phyloP scores from a whole-genome alignment of 1,140 invertebrate species.

The Panagrolaimus sp. region DNA sequence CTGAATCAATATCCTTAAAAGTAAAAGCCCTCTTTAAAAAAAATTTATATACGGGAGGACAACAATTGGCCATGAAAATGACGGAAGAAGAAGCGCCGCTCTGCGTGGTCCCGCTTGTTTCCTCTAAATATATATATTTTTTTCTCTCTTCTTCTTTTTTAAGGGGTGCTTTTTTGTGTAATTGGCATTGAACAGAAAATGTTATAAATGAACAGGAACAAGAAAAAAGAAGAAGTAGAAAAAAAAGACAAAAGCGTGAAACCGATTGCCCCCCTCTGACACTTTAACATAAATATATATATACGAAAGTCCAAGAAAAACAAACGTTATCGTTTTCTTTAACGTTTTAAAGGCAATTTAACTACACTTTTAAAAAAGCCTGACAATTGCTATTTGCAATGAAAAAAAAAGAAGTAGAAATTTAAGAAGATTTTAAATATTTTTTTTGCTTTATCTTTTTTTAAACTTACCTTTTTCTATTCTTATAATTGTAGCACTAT shows the following conservation, averaged over 20 bases:
- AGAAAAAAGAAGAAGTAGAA: too few relatives aligned
- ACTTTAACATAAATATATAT: not conserved
- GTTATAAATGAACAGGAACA: too few relatives aligned
- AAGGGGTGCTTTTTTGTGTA: too few relatives aligned
- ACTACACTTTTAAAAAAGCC: not conserved
- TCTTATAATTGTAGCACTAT: slow-evolving; percentile 17
- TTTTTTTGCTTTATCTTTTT: not conserved
- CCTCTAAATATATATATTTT: too few relatives aligned
- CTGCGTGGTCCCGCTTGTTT: too few relatives aligned
- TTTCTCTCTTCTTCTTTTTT: too few relatives aligned
- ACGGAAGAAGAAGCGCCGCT: too few relatives aligned
- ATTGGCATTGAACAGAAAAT: too few relatives aligned
- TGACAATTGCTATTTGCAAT: not conserved
- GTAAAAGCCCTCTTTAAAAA: slow-evolving; percentile 11
- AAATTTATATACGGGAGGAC: slow-evolving; percentile 1
- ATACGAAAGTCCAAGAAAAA: not conserved
- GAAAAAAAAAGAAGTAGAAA: not conserved
- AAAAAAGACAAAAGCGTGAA: too few relatives aligned
- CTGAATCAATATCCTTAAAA: slow-evolving; percentile 1
- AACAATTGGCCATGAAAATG: not conserved
- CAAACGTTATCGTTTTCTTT: not conserved
- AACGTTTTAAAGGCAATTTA: not conserved
- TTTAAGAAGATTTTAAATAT: not conserved
- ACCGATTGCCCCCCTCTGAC: too few relatives aligned
- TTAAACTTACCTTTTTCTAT: slow-evolving; percentile 2